A percentile compares a stretch with the other conserved stretches of the same genome.
phyloP scores from a whole-genome alignment of 92 coral and sea anemone species.

The Pocillopora grandis region DNA sequence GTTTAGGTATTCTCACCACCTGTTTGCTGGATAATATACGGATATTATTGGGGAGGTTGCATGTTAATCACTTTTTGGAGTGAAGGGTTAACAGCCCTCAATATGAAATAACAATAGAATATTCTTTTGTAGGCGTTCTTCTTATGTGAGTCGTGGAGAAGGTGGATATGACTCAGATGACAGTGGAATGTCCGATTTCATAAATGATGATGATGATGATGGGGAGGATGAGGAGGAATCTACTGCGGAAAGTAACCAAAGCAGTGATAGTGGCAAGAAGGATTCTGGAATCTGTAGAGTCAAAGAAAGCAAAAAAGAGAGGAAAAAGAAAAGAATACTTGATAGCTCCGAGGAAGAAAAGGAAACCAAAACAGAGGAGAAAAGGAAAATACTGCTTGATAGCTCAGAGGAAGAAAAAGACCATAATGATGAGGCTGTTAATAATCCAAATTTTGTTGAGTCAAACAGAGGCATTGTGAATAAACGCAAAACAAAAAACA shows the following conservation, averaged over 20 bases:
- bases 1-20: too few relatives aligned
- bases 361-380: not conserved
- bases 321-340: constrained; percentile 9
- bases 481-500: not conserved
- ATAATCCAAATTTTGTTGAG: constrained; percentile 15
- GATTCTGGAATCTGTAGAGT: constrained; percentile 8
- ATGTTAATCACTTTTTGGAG: too few relatives aligned
- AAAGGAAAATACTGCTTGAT: not conserved
- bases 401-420: constrained; percentile 12
- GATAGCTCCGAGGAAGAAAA: constrained; percentile 16
- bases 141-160: constrained; percentile 81
- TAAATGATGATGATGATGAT: constrained; percentile 74
- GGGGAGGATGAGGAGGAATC: constrained; percentile 62
- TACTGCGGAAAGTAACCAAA: constrained; percentile 24
- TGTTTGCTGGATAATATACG: too few relatives aligned
- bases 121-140: constrained; percentile 45
- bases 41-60: too few relatives aligned
- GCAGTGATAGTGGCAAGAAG: constrained; percentile 16
- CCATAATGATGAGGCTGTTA: not conserved
- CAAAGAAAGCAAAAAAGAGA: not conserved
- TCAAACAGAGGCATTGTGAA: constrained; percentile 17
- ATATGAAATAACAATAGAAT: too few relatives aligned
- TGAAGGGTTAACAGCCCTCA: too few relatives aligned
- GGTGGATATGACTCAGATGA: constrained; percentile 59
- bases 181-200: constrained; percentile 85